A percentile compares a stretch with the other conserved stretches of the same genome.
Evolutionary conservation across 2,797 vertebrate genomes (phyloP).

Genomic region (Cyprinella venusta): DNA sequence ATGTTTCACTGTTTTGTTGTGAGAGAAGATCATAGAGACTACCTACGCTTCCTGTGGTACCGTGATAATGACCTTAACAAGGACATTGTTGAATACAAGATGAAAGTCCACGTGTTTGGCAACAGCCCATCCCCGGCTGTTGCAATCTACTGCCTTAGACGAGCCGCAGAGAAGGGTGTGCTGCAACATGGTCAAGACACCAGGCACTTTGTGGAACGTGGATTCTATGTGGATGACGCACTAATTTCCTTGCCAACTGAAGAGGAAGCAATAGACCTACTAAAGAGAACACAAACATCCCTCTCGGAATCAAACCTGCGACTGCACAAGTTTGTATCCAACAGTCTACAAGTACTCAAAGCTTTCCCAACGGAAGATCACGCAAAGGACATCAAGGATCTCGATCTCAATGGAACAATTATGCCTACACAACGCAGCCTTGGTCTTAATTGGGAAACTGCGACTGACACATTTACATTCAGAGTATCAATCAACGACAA

Average conservation of each 20-base stretch:
- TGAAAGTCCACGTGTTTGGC: neutral
- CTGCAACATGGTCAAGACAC: neutral
- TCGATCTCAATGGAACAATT: neutral
- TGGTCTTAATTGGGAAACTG: constrained; percentile 1
- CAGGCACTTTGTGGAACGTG: neutral
- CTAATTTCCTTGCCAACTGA: neutral
- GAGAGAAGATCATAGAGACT: neutral
- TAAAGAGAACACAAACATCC: neutral
- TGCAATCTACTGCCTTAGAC: too few relatives aligned
- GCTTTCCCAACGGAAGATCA: neutral
- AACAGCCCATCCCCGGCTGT: neutral
- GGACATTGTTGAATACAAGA: neutral
- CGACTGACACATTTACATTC: neutral
- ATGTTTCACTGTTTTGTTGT: neutral
- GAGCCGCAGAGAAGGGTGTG: neutral
- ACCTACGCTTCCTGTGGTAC: neutral
- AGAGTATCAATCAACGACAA: neutral
- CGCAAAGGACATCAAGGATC: neutral
- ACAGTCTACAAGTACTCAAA: neutral
- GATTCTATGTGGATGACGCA: constrained; percentile 5
- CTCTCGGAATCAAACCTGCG: neutral
- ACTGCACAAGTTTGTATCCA: neutral
- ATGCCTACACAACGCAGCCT: neutral
- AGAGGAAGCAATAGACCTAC: neutral
- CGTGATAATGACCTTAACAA: neutral